Conservation (phyloP, 2,797 vertebrate species). For the Triplophysa yarkandensis region DNA sequence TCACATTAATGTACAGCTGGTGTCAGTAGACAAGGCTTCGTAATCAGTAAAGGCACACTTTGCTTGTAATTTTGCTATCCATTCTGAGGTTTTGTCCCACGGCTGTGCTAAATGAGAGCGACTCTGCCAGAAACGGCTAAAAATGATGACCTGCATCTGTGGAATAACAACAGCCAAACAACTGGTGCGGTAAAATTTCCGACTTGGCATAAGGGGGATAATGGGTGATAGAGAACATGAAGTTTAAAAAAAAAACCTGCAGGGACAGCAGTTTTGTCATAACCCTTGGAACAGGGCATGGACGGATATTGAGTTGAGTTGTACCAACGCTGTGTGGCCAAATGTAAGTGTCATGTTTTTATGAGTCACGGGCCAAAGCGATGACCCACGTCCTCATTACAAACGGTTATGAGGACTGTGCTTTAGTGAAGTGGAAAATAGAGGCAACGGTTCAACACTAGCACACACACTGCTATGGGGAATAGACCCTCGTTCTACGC, state of each 20-base stretch:
- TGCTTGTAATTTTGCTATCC: background rate
- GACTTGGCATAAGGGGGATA: constrained; percentile 32
- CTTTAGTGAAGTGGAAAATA: constrained; percentile 51
- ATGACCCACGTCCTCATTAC: constrained; percentile 52
- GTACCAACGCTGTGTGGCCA: constrained; percentile 6
- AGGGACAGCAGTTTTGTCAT: constrained; percentile 33
- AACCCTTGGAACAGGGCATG: background rate
- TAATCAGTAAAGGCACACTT: background rate
- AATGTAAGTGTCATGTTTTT: constrained; percentile 29
- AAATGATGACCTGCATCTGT: constrained; percentile 18
- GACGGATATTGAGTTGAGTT: constrained; percentile 34
- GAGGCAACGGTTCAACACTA: constrained; percentile 22
- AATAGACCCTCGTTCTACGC: background rate
- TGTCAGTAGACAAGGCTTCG: background rate
- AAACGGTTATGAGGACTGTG: constrained; percentile 17
- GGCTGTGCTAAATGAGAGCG: background rate
- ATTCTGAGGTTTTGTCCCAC: constrained; percentile 11
- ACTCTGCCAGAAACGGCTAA: constrained; percentile 3
- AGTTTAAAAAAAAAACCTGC: constrained; percentile 43
- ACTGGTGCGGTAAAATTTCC: constrained; percentile 34
- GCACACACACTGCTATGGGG: constrained; percentile 30
- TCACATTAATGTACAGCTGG: background rate
- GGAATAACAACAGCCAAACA: constrained; percentile 36
- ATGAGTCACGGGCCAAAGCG: constrained; percentile 43
- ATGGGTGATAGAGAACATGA: constrained; percentile 18